Base-by-base conservation (phyloP, 2,113 vertebrate species). In the Pterocles burchelli region DNA sequence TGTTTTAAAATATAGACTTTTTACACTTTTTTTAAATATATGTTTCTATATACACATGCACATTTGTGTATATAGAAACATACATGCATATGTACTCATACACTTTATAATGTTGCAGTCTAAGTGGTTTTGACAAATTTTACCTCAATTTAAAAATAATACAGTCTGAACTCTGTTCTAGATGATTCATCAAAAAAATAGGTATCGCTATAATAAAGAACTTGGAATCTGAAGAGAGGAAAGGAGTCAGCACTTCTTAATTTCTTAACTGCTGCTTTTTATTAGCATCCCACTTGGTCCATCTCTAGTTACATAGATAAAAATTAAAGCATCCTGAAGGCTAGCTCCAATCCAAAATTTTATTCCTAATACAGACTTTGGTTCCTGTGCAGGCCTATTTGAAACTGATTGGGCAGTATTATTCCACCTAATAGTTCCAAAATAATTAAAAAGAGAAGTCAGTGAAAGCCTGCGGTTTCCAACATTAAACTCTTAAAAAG, bases 361-460 rank as follows among this genome's bases (percentile, higher is more conserved):
- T 74, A 88, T 24, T 68, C 61, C 75, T 51, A 33, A 77, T 19
- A 14, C 33, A 71, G 58, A 49, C 78, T 18, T 48, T 25, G 65
- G 55, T 71, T 94, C 88, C 81, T 58, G 34, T 29, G 54, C 51
- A 90, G 88, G 68, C 58, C 67, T 67, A 55, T 52, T 78, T 71
- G 85, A 74, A 87, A 48, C 57, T 16, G 25, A 82, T 7, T 49
- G 67, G 90, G 80, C 36, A 94, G 86, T 31, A 76, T 76, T 91
- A 89, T 41, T 77, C 21, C 31, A 96, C 36, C 79, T 85, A 88
- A 88, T 21, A 77, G 62, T 24, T 85, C 81, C 83, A 76, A 90
- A 91, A 93, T 85, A 93, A 90, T 91, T 17, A 73, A 84, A 66
- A 88, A 65, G 65, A 52, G 58, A 89, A 85, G 78, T n/a, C 81